These are phyloP conservation scores for Yponomeuta plumbellus DNA, from an alignment of 2,888 invertebrate species.

Conservation along the genomic window DNA sequence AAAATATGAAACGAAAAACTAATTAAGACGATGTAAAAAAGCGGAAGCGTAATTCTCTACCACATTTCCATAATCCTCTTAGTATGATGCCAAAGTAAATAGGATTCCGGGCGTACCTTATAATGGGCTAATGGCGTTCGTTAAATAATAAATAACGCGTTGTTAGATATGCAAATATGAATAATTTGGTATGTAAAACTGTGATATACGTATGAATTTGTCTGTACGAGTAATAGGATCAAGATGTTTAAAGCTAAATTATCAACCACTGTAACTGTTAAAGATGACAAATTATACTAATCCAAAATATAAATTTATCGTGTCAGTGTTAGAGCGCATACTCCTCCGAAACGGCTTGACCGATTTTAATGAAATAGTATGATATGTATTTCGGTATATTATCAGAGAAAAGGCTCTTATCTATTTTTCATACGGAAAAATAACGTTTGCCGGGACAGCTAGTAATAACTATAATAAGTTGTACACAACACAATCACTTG, in stretches of 20 bases:
- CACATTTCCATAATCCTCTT: constrained; percentile 61
- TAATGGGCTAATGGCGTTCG: constrained; percentile 31
- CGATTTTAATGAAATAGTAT: too few species aligned
- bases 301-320: too few species aligned
- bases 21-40: constrained; percentile 28
- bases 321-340: too few species aligned
- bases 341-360: too few species aligned
- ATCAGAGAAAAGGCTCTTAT: too few species aligned
- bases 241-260: background rate
- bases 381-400: too few species aligned
- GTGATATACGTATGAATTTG: background rate
- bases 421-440: too few species aligned
- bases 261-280: too few species aligned
- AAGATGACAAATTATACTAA: too few species aligned
- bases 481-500: too few species aligned
- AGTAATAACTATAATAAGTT: too few species aligned
- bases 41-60: constrained; percentile 42
- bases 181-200: background rate
- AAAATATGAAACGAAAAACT: background rate
- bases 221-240: background rate
- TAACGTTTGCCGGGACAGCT: too few species aligned
- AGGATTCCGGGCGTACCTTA: constrained; percentile 45
- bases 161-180: constrained; percentile 10
- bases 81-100: constrained; percentile 52
- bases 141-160: constrained; percentile 5